Percentiles rank a stretch among this genome's conserved stretches.
phyloP scores from a whole-genome alignment of 2,113 vertebrate genomes.

The Castor canadensis region DNA sequence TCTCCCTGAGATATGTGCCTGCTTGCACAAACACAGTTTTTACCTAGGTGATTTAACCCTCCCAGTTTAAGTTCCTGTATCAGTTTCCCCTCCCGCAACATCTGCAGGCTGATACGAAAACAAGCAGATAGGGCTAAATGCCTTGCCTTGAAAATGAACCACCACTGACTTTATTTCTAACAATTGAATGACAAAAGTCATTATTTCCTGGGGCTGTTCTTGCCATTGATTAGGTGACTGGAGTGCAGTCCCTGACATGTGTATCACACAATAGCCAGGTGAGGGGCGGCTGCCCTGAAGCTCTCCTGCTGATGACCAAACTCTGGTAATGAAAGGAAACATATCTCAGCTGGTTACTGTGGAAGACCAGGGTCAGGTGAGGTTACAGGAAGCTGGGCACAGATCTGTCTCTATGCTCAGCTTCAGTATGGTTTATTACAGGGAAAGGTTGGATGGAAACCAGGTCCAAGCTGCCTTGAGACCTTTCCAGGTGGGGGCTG shows the following conservation, averaged over 20 bases:
- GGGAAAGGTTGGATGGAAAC: background rate
- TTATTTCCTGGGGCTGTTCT: too few relatives aligned
- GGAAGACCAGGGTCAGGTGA: background rate
- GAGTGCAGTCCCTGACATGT: background rate
- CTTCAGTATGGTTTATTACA: background rate
- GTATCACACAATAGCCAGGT: background rate
- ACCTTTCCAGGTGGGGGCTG: background rate
- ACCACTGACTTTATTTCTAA: too few relatives aligned
- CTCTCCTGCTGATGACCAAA: background rate
- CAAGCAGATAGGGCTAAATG: too few relatives aligned
- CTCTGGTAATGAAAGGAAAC: background rate
- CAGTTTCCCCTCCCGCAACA: too few relatives aligned
- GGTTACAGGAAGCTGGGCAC: background rate
- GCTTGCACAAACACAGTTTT: too few relatives aligned
- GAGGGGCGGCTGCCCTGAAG: background rate
- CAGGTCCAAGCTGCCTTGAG: background rate
- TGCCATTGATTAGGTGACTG: background rate
- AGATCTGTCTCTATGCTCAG: accelerated
- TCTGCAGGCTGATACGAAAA: too few relatives aligned
- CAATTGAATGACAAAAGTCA: too few relatives aligned
- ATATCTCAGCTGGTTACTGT: too few relatives aligned
- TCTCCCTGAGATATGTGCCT: too few relatives aligned
- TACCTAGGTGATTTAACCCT: too few relatives aligned
- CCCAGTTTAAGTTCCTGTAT: too few relatives aligned
- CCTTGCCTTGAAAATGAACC: too few relatives aligned